Percentiles rank a stretch among this genome's conserved stretches.
Evolutionary conservation across 2,113 vertebrate genomes (phyloP).

Genomic region (Vicugna pacos): DNA sequence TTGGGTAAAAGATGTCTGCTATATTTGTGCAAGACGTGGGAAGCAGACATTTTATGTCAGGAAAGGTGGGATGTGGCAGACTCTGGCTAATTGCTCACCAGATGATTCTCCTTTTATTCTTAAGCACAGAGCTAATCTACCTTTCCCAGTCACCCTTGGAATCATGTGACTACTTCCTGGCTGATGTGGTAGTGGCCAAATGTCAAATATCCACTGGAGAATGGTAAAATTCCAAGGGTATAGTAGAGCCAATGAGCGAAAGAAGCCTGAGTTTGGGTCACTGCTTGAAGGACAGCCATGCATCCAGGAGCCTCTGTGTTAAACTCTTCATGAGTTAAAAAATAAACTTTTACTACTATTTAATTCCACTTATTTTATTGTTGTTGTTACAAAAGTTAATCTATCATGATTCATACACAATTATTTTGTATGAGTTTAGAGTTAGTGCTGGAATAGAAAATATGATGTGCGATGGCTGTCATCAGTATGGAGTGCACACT

Average conservation of each 20-base stretch:
- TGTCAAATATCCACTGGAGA: background rate
- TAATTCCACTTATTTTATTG: background rate
- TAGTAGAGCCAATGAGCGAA: accelerated
- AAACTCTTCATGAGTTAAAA: background rate
- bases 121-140: background rate
- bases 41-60: background rate
- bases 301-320: background rate
- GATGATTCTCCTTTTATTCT: background rate
- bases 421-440: background rate
- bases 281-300: background rate
- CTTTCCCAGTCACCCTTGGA: background rate
- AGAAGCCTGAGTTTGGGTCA: background rate
- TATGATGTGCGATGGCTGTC: background rate
- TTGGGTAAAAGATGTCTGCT: background rate
- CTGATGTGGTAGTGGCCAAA: background rate
- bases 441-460: background rate
- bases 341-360: background rate
- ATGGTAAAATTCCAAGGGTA: background rate
- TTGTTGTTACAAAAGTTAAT: background rate
- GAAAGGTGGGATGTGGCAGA: background rate
- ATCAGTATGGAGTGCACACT: background rate
- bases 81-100: background rate
- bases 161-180: background rate
- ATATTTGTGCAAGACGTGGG: background rate
- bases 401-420: background rate